Evolutionary conservation across 2,888 invertebrate species (phyloP), one percentile per base, ranked within the genome.

Genomic region (Micoletzkya japonica): DNA sequence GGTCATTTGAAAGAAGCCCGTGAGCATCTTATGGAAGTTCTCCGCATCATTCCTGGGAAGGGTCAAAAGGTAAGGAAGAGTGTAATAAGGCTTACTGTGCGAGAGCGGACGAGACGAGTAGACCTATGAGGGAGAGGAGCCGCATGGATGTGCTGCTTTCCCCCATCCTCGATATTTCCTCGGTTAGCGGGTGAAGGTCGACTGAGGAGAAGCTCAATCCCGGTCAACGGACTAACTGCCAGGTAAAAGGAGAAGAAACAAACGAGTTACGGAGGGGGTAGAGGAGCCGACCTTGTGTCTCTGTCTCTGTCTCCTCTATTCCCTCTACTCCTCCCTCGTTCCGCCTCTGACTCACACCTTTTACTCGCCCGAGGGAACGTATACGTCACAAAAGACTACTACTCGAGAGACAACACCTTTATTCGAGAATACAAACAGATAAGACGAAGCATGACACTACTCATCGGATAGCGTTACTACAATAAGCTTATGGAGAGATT

Each of bases 261-360:
- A 66, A 66, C 64, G 64, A 66, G 64, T 66, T 66, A 37, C 26
- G 64, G 50, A 17, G 64, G 24, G 7, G 14, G 54, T 24, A 20
- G 36, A 26, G 52, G 28, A 44, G 54, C 54, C 64, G 64, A 66
- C 64, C 64, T 66, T 66, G 64, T 66, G 54, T 63, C 63, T 63
- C 63, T 50, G 10, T 20, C 49, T 34, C 49, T 49, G 7, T 50
- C 52, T 54, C 30, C 37, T 37, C 54, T 37, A 36, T 34, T 60
- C 39, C 36, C 28, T 49, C 34, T 37, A 44, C 52, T 14, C 17
- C n/a, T 50, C 32, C 44, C n/a, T 26, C 49, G 28, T 37, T 44
- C 60, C 30, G 32, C 28, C 37, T 28, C 17, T 28, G 4, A 20
- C 10, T 17, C 20, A 37, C 50, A 28, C 28, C 17, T 24, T 34